Percentiles rank a stretch among this genome's conserved stretches.
These are phyloP conservation scores for Leptinotarsa rubiginosa DNA, from an alignment of 2,888 invertebrate genomes.

Conservation along the genomic window DNA sequence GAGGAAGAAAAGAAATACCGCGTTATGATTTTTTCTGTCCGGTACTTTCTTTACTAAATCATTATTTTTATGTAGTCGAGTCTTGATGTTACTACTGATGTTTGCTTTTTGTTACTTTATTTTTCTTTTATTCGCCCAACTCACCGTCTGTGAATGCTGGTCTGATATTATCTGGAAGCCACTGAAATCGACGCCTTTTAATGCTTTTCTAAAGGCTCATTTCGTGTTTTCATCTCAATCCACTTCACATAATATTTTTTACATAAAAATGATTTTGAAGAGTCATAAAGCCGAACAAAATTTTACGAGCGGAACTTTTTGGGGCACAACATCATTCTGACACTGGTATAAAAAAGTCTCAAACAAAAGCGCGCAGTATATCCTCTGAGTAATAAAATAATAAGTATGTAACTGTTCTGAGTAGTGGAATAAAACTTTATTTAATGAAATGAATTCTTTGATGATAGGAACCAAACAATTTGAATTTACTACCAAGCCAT, in stretches of 20 bases:
- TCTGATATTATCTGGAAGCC: neutral
- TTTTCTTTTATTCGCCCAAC: too few relatives aligned
- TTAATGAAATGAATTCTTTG: too few relatives aligned
- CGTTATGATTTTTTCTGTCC: too few relatives aligned
- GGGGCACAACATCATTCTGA: neutral
- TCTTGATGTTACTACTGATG: too few relatives aligned
- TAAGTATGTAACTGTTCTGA: neutral
- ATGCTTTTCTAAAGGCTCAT: neutral
- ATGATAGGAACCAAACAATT: too few relatives aligned
- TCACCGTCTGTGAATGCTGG: too few relatives aligned
- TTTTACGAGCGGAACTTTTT: neutral
- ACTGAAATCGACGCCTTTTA: neutral
- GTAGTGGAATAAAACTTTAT: neutral
- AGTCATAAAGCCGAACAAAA: neutral
- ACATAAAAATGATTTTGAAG: neutral
- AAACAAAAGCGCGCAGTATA: neutral
- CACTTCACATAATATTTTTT: neutral
- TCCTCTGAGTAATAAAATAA: neutral
- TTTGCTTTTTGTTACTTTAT: too few relatives aligned
- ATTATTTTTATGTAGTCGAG: too few relatives aligned
- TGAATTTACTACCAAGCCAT: too few relatives aligned
- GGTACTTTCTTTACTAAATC: too few relatives aligned
- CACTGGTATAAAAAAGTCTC: neutral
- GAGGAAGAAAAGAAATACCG: too few relatives aligned
- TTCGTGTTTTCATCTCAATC: neutral